Percentiles rank a stretch among this genome's conserved stretches.
Evolutionary conservation across 1,140 invertebrate species (phyloP).

Genomic region (Stegodyphus mimosarum): DNA sequence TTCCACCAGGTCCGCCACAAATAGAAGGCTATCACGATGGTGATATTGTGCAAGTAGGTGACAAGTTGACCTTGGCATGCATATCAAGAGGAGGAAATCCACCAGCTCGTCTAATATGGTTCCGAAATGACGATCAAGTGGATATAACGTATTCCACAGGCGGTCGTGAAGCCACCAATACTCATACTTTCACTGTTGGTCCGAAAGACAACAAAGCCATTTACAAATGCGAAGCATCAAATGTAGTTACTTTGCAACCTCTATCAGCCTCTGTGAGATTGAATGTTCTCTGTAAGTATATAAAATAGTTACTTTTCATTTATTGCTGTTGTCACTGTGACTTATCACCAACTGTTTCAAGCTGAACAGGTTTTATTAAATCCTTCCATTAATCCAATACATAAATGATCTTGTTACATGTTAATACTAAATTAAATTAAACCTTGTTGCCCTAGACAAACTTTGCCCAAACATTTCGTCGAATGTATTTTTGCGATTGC

Average conservation of each 20-base stretch:
- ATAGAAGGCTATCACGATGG: constrained; percentile 92
- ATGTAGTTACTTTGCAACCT: constrained; percentile 85
- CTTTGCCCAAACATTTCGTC: no score
- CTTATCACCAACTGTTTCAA: not conserved
- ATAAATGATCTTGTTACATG: no score
- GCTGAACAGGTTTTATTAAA: not conserved
- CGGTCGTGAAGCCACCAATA: constrained; percentile 83
- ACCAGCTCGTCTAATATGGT: constrained; percentile 93
- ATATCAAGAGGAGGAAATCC: constrained; percentile 94
- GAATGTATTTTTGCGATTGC: no score
- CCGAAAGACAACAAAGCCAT: constrained; percentile 90
- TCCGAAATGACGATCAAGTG: constrained; percentile 78
- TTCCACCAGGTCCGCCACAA: constrained; percentile 89
- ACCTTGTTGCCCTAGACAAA: not conserved
- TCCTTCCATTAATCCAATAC: no score
- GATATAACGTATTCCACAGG: constrained; percentile 76
- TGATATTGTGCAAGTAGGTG: constrained; percentile 83
- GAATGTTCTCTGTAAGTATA: constrained; percentile 87
- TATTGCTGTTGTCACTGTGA: no score
- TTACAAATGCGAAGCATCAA: constrained; percentile 92
- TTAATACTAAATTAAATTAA: not conserved
- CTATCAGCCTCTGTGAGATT: constrained; percentile 82
- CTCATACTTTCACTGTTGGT: constrained; percentile 85
- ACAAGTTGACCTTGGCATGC: constrained; percentile 88
- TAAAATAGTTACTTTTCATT: not conserved